Conservation (phyloP, 2,797 vertebrate species). For the Hoplostethus mediterraneus region DNA sequence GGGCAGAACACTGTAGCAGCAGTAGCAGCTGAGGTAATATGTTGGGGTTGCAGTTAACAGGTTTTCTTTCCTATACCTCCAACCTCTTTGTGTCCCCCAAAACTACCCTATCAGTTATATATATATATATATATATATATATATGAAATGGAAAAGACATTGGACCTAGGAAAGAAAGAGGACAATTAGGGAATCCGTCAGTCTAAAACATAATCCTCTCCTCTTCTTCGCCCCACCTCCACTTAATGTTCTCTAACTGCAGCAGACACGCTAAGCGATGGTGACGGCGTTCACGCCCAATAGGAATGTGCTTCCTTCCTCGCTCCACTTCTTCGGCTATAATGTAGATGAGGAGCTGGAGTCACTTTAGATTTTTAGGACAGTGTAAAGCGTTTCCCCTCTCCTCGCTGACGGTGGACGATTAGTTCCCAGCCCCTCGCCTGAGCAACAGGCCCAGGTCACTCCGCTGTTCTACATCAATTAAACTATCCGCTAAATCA, state of each 20-base stretch:
- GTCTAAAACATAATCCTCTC: constrained; percentile 27
- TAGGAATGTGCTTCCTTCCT: constrained; percentile 53
- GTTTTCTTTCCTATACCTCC: background rate
- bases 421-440: constrained; percentile 60
- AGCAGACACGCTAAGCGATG: constrained; percentile 55
- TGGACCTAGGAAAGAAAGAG: constrained; percentile 6
- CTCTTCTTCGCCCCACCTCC: constrained; percentile 8
- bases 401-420: constrained; percentile 47
- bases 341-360: constrained; percentile 53
- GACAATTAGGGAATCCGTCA: constrained; percentile 55
- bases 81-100: constrained; percentile 3
- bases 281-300: constrained; percentile 55
- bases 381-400: constrained; percentile 55
- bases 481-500: constrained; percentile 64
- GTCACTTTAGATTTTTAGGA: constrained; percentile 57
- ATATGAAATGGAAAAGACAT: constrained; percentile 15
- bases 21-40: background rate
- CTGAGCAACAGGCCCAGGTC: constrained; percentile 59
- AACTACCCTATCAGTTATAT: constrained; percentile 9
- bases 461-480: constrained; percentile 65
- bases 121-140: background rate
- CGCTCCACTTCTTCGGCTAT: constrained; percentile 48
- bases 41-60: too few relatives aligned
- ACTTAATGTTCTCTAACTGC: constrained; percentile 50
- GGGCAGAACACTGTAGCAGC: background rate